Conservation (phyloP, 2,113 vertebrate genomes). For the Galeopterus variegatus region DNA sequence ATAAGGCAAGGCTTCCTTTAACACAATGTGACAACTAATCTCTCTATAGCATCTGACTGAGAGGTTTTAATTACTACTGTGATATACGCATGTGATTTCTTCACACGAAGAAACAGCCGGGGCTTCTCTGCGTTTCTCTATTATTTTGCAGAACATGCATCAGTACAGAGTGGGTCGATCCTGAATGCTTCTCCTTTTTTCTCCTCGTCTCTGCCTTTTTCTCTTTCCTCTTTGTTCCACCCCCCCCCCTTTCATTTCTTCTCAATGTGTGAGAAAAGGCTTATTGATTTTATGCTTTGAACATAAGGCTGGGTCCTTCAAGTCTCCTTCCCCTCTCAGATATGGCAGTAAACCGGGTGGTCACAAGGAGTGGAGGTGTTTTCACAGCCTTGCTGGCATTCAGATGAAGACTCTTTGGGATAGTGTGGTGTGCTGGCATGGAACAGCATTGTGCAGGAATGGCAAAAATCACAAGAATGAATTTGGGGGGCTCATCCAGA, state of each 20-base stretch:
- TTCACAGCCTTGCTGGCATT: conserved; percentile 67
- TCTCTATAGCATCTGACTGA: conserved; percentile 90
- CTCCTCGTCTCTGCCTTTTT: neutral
- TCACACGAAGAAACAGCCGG: conserved; percentile 24
- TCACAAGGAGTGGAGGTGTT: neutral
- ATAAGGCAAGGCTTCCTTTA: conserved; percentile 90
- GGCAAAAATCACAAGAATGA: neutral
- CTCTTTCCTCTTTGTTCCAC: neutral
- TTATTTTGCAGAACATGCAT: neutral
- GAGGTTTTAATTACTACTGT: conserved; percentile 91
- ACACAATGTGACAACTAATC: conserved; percentile 93
- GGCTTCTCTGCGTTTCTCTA: neutral
- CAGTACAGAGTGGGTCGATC: neutral
- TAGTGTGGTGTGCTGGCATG: neutral
- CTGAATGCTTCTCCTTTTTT: neutral
- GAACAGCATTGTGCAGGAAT: neutral
- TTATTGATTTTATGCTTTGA: neutral
- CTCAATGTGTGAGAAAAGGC: neutral
- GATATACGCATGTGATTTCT: conserved; percentile 50
- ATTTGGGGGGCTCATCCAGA: fast-evolving
- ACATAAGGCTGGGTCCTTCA: neutral
- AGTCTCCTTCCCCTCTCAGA: neutral
- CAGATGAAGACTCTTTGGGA: neutral
- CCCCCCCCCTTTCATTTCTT: neutral
- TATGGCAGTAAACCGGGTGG: fast-evolving